These are phyloP conservation scores for Scomberomorus guttatus DNA, from an alignment of 2,797 vertebrate genomes.

Conservation along the genomic window DNA sequence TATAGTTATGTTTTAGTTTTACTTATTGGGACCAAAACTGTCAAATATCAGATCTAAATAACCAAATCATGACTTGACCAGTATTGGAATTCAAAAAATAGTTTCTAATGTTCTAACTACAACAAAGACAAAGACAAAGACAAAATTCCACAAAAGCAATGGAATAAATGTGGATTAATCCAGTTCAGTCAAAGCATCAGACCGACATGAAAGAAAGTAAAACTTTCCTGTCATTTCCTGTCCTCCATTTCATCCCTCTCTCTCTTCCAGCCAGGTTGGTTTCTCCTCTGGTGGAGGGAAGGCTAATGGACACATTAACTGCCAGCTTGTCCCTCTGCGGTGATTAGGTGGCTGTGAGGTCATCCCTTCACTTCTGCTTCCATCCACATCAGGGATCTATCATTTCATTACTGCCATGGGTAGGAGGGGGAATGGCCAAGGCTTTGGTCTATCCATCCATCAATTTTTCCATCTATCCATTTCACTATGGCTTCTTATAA, in stretches of 20 bases:
- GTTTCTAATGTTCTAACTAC: not conserved
- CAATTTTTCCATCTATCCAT: slow-evolving; percentile 21
- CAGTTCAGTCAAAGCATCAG: not conserved
- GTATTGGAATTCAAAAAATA: not conserved
- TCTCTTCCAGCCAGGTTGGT: slow-evolving; percentile 42
- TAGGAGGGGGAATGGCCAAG: slow-evolving; percentile 14
- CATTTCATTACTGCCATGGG: slow-evolving; percentile 75
- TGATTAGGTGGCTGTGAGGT: slow-evolving; percentile 81
- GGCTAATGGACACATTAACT: slow-evolving; percentile 82
- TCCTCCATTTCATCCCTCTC: slow-evolving; percentile 40
- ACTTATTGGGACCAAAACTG: not conserved
- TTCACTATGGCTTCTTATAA: slow-evolving; percentile 16
- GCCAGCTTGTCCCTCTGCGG: slow-evolving; percentile 66
- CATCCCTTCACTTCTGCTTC: slow-evolving; percentile 78
- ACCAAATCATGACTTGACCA: not conserved
- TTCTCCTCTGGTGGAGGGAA: slow-evolving; percentile 41
- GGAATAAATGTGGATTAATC: not conserved
- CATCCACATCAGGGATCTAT: slow-evolving; percentile 77
- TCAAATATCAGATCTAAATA: not conserved
- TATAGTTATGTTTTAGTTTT: not conserved
- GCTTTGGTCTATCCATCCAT: slow-evolving; percentile 21
- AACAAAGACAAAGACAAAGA: not conserved
- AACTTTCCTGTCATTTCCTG: slow-evolving; percentile 39
- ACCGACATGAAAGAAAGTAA: not conserved
- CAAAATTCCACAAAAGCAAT: not conserved